A percentile compares a stretch with the other conserved stretches of the same genome.
Conservation (phyloP, 2,797 vertebrate species). For the Crocidura indochinensis region DNA sequence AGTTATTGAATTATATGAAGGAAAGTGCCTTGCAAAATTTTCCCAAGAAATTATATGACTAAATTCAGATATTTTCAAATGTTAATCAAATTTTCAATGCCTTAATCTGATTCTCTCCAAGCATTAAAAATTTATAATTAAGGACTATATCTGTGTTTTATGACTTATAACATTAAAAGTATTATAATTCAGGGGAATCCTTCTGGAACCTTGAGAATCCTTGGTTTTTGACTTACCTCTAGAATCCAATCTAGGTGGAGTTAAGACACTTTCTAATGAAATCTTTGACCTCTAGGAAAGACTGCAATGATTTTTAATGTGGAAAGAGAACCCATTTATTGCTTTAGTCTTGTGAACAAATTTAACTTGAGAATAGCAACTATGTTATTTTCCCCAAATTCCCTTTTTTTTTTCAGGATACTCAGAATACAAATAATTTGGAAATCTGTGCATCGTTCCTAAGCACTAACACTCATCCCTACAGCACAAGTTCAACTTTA, state of each 20-base stretch:
- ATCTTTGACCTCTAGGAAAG: not conserved
- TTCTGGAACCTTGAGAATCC: not conserved
- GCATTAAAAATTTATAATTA: constrained; percentile 69
- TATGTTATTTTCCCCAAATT: not conserved
- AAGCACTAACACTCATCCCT: not conserved
- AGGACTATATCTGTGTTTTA: constrained; percentile 73
- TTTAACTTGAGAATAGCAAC: not conserved
- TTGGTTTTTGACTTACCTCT: constrained; percentile 37
- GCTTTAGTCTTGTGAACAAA: not conserved
- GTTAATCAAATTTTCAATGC: constrained; percentile 77
- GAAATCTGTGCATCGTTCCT: not conserved
- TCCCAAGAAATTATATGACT: constrained; percentile 65
- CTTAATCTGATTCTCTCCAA: constrained; percentile 75
- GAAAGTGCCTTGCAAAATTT: constrained; percentile 63
- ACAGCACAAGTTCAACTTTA: not conserved
- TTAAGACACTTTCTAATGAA: not conserved
- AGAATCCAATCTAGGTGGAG: not conserved
- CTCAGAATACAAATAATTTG: not conserved
- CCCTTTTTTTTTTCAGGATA: too few relatives aligned
- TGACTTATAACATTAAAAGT: constrained; percentile 58
- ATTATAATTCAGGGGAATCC: constrained; percentile 17
- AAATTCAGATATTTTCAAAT: constrained; percentile 77
- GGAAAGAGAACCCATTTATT: not conserved
- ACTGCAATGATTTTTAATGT: not conserved
- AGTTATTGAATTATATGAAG: constrained; percentile 58